Base-by-base conservation (phyloP, 2,888 invertebrate species). In the Rugalucina vietnamica region DNA sequence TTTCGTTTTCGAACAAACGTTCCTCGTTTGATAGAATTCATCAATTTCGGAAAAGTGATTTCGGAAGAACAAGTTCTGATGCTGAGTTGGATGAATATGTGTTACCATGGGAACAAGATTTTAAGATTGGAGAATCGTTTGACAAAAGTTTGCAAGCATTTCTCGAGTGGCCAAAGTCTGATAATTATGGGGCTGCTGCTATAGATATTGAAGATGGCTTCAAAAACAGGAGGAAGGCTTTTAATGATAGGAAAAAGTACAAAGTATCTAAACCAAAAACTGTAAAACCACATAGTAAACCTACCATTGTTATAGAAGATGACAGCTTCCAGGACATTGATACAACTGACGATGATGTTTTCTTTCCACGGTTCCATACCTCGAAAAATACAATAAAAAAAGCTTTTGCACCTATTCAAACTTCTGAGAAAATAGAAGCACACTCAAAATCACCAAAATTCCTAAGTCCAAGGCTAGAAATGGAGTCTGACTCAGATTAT, bases 401-500 rank as follows among this genome's bases (percentile, higher is more conserved):
- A 5, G 12, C 32, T 12, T 65, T 65, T 34, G 3, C 32, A 2
- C 65, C 65, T 3, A 10, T 65, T 18, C 34, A 65, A 14, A 65
- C 65, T 18, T 65, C 65, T 10, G 65, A 65, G 34, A 65, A 65
- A 34, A 14, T 65, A n/a, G 34, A 65, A 24, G 34, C 21, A 32
- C 12, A 14, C 3, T 14, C 18, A 4, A 65, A 65, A 65, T n/a
- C 18, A 12, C 24, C 2, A n/a, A 60, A 1, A 34, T 5, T 3
- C 34, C 10, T 10, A 65, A 65, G 34, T 21, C 65, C 21, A 4
- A 54, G 71, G 24, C 76, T 34, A 21, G 76, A 54, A 12, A 60
- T 39, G 36, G 87, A 87, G 37, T 87, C 82, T 10, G 87, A 87
- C 24, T 87, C 87, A 0, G 87, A 87, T 57, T 87, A 87, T 36